Percentiles rank a stretch among this genome's conserved stretches.
These are phyloP conservation scores for Montipora capitata DNA, from an alignment of 92 coral and sea anemone species.

Conservation along the genomic window DNA sequence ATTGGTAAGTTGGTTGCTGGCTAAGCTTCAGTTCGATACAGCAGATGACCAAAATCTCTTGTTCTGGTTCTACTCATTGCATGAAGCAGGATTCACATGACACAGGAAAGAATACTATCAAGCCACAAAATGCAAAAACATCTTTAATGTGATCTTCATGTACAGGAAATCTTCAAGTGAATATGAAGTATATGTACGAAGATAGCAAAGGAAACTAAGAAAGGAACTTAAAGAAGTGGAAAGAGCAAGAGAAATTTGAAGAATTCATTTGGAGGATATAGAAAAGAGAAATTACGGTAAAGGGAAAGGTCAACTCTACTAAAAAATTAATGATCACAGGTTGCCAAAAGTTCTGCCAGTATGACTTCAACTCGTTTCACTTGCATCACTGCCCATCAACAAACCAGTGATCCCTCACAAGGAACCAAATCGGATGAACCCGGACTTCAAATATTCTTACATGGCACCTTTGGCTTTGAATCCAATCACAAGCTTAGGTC, in stretches of 20 bases:
- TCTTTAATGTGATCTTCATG: conserved; percentile 41
- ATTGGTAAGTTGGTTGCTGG: too few species aligned
- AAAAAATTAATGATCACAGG: conserved; percentile 13
- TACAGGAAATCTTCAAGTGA: conserved; percentile 27
- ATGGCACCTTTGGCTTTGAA: conserved; percentile 79
- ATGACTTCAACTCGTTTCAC: background rate
- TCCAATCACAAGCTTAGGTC: conserved; percentile 94
- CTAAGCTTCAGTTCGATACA: too few species aligned
- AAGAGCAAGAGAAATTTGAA: background rate
- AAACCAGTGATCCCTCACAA: background rate
- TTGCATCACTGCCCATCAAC: background rate
- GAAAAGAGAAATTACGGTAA: background rate
- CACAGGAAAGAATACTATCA: background rate
- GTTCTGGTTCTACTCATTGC: too few species aligned
- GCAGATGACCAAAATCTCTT: too few species aligned
- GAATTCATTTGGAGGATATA: background rate
- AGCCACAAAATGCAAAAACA: conserved; percentile 1
- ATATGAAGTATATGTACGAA: background rate
- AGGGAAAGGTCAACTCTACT: background rate
- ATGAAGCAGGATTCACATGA: background rate
- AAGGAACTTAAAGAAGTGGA: background rate
- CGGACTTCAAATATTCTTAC: background rate
- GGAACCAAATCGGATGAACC: background rate
- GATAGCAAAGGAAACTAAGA: background rate
- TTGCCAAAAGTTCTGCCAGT: background rate